phyloP scores from a whole-genome alignment of 2,113 vertebrate species.

The Mola mola region DNA sequence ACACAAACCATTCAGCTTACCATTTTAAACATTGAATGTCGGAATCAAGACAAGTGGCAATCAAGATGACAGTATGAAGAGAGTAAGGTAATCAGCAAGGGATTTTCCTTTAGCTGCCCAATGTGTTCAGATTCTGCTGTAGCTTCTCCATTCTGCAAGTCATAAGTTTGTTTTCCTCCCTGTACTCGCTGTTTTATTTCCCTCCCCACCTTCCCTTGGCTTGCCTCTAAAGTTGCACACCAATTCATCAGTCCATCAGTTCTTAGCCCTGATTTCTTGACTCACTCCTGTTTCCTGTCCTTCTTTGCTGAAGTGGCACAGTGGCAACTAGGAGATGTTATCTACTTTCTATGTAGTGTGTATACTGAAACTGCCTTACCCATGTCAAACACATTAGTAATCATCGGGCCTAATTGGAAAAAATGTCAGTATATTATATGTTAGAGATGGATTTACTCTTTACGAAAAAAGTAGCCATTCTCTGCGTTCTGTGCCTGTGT shows the following conservation, averaged over 20 bases:
- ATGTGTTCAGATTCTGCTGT: slow-evolving; percentile 8
- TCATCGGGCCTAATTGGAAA: slow-evolving; percentile 28
- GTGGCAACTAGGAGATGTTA: neutral
- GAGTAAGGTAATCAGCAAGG: slow-evolving; percentile 10
- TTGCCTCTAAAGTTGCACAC: slow-evolving; percentile 36
- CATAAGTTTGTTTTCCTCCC: neutral
- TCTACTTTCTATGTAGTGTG: slow-evolving; percentile 8
- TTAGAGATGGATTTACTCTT: slow-evolving; percentile 66
- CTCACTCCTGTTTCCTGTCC: neutral
- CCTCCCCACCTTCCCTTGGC: neutral
- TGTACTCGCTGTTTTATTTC: neutral
- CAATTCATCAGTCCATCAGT: slow-evolving; percentile 30
- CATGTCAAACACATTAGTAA: slow-evolving; percentile 11
- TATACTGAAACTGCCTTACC: slow-evolving; percentile 27
- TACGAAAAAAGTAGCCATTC: slow-evolving; percentile 52
- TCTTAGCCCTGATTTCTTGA: slow-evolving; percentile 6
- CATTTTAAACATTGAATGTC: too few relatives aligned
- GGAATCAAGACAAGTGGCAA: neutral
- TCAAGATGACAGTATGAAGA: neutral
- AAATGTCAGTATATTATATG: slow-evolving; percentile 28
- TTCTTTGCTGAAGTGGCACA: neutral
- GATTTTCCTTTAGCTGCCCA: slow-evolving; percentile 11
- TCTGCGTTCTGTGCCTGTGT: slow-evolving; percentile 71
- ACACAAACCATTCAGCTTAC: neutral
- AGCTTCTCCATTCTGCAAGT: slow-evolving; percentile 9